Evolutionary conservation across 1,140 invertebrate species (phyloP).

Genomic region (Magallana gigas): DNA sequence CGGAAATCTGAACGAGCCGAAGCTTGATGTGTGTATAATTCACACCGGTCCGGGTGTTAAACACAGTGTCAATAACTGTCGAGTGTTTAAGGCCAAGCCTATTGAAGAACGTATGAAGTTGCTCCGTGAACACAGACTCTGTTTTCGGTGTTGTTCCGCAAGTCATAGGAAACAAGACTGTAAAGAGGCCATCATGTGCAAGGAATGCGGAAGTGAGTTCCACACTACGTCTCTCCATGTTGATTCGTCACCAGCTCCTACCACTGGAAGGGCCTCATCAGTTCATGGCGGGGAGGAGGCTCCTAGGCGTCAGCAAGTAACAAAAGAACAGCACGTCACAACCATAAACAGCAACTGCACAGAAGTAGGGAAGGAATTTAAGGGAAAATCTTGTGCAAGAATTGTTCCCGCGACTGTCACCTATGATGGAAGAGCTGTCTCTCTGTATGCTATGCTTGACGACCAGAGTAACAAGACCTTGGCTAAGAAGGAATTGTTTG

Average conservation of each 20-base stretch:
- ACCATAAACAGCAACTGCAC: slow-evolving; percentile 45
- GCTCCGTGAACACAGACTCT: not conserved
- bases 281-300: slow-evolving; percentile 40
- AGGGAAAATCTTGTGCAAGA: slow-evolving; percentile 58
- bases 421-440: not conserved
- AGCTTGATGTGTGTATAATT: not conserved
- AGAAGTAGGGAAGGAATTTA: slow-evolving; percentile 21
- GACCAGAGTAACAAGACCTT: no score
- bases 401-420: slow-evolving; percentile 42
- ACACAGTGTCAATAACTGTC: not conserved
- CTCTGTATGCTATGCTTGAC: no score
- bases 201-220: not conserved
- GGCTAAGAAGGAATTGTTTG: no score
- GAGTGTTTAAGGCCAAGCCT: not conserved
- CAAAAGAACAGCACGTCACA: not conserved
- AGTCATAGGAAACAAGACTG: slow-evolving; percentile 13
- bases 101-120: not conserved
- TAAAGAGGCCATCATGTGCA: not conserved
- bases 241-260: not conserved
- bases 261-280: not conserved
- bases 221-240: slow-evolving; percentile 24
- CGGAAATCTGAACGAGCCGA: not conserved
- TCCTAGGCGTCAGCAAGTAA: no score
- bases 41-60: not conserved
- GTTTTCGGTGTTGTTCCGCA: slow-evolving; percentile 24